These are phyloP conservation scores for Brachionus rubens DNA, from an alignment of 1,140 invertebrate species.

Conservation along the genomic window DNA sequence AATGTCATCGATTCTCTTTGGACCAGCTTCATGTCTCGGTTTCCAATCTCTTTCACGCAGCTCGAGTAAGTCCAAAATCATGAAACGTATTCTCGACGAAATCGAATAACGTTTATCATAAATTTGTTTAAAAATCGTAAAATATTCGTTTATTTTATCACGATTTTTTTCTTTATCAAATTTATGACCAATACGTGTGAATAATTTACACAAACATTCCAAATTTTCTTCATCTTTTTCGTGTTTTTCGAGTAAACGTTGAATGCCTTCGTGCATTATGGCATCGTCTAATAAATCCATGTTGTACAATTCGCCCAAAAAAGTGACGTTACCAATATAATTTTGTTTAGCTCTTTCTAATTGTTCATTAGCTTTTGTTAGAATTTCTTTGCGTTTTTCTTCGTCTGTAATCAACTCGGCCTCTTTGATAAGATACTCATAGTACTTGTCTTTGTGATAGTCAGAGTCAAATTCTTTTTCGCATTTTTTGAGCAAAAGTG, in stretches of 20 bases:
- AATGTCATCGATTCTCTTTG: slow-evolving; percentile 9
- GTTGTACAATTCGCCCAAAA: slow-evolving; percentile 87
- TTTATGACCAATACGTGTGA: slow-evolving; percentile 76
- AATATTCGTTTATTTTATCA: slow-evolving; percentile 16
- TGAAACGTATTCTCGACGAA: slow-evolving; percentile 79
- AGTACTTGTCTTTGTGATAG: slow-evolving; percentile 63
- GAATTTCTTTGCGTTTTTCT: not conserved
- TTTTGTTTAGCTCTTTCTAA: slow-evolving; percentile 27
- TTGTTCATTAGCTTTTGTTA: slow-evolving; percentile 1
- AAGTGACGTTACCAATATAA: slow-evolving; percentile 58
- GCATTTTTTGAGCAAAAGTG: slow-evolving; percentile 76
- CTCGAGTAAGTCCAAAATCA: slow-evolving; percentile 90
- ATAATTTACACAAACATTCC: slow-evolving; percentile 84
- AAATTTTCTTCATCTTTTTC: slow-evolving; percentile 79
- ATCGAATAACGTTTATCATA: not conserved
- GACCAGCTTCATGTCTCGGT: not conserved
- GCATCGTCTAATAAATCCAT: slow-evolving; percentile 79
- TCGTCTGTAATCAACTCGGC: not conserved
- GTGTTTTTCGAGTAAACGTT: slow-evolving; percentile 67
- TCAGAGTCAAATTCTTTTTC: slow-evolving; percentile 82
- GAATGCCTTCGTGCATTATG: slow-evolving; percentile 83
- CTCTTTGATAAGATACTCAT: slow-evolving; percentile 28
- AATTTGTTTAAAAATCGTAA: not conserved
- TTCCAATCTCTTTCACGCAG: slow-evolving; percentile 63
- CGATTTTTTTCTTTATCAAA: slow-evolving; percentile 16